Base-by-base conservation (phyloP, 1,140 invertebrate genomes). In the Meloidogyne chitwoodi region DNA sequence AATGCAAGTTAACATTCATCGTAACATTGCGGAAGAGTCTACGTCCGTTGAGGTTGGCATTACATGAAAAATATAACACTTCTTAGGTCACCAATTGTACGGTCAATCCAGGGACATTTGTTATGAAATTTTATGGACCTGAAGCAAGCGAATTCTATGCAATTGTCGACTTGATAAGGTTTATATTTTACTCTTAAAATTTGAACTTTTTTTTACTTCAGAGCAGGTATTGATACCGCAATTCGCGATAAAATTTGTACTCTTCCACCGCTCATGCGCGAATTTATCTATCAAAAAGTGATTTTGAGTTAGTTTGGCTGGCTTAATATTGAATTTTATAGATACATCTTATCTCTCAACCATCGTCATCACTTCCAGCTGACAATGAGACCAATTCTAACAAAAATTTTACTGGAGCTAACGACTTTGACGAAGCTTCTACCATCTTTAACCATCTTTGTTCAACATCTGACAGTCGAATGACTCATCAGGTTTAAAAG, bases 231-330 rank as follows among this genome's bases (percentile, higher is more conserved):
- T 38, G 81, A 82, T 29, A 29, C 19, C 11, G 80, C 80, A 2
- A 81, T 81, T 65, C 81, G 81, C 16, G 80, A 83, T 44, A 82
- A 81, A 80, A 80, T 81, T 70, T 81, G 80, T 82, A 74, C 81
- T 31, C 44, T 81, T 31, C 80, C 80, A 12, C 69, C 81, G 3
- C 67, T 81, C n/a, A 68, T 83, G 34, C 68, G 80, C 8, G 80
- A 81, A 34, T 81, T 81, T 38, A 27, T 81, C n/a, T 78, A 80
- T 8, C 56, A 81, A 63, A 81, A 81, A 41, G 80, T 81, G 24
- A 3, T 31, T 48, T 44, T 34, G 31, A 4, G 11, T 22, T 34
- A 34, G 19, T 14, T 16, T 68, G 34, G 14, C 8, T 8, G n/a
- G n/a, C 4, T 8, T 14, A 6, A n/a, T 16, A n/a, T 56, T n/a